These are phyloP conservation scores for Nemurella pictetii DNA, from an alignment of 2,888 invertebrate species.

Conservation along the genomic window DNA sequence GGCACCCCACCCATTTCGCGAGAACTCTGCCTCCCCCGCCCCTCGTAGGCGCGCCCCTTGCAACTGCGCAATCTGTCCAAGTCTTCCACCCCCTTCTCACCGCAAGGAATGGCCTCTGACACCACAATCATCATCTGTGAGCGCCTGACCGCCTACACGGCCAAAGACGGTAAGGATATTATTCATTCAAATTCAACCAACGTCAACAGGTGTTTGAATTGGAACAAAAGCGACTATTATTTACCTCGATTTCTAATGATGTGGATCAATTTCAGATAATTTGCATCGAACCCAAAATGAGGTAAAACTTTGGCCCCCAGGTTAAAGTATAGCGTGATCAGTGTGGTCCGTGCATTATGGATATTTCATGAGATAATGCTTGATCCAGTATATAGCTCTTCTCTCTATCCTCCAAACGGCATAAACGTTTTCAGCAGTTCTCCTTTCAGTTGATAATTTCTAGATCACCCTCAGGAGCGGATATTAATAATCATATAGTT, in stretches of 20 bases:
- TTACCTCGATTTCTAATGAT: not conserved
- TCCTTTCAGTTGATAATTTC: not conserved
- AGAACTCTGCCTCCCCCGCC: not conserved
- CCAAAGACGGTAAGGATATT: too few species aligned
- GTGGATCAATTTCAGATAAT: not conserved
- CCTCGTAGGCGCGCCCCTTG: not conserved
- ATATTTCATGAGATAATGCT: not conserved
- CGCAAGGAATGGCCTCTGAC: too few species aligned
- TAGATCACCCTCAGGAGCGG: not conserved
- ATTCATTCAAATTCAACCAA: not conserved
- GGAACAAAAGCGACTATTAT: not conserved
- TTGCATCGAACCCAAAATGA: not conserved
- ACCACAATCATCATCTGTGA: too few species aligned
- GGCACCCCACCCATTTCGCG: not conserved
- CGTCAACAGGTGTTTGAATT: not conserved
- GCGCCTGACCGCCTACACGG: too few species aligned
- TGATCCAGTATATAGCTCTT: not conserved
- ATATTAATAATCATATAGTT: not conserved
- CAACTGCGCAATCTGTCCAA: not conserved
- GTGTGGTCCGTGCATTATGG: not conserved
- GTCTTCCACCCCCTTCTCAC: not conserved
- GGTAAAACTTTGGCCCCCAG: not conserved
- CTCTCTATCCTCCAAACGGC: too few species aligned
- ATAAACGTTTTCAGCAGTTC: not conserved
- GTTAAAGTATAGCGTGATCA: not conserved